These are phyloP conservation scores for Melolontha melolontha DNA, from an alignment of 2,888 invertebrate genomes.

Conservation along the genomic window DNA sequence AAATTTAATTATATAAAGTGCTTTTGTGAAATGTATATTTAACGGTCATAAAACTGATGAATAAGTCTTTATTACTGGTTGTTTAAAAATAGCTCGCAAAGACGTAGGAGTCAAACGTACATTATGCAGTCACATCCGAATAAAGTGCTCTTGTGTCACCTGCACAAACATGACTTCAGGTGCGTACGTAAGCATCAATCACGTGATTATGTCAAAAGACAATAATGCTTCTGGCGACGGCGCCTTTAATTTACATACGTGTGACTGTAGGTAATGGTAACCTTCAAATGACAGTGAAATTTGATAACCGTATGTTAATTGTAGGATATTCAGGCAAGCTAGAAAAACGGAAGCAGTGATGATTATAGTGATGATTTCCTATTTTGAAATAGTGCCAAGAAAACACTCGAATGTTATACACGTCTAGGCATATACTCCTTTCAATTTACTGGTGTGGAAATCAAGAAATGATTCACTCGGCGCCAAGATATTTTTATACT, in stretches of 20 bases:
- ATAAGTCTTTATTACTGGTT: neutral
- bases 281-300: slow-evolving; percentile 12
- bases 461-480: slow-evolving; percentile 41
- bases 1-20: neutral
- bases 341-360: slow-evolving; percentile 19
- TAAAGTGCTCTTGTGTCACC: neutral
- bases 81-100: neutral
- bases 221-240: neutral
- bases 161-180: slow-evolving; percentile 4
- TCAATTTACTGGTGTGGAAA: slow-evolving; percentile 33
- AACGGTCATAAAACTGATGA: neutral
- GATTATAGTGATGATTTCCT: slow-evolving; percentile 19
- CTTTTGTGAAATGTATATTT: neutral
- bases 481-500: slow-evolving; percentile 41
- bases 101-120: slow-evolving; percentile 1
- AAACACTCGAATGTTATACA: slow-evolving; percentile 1
- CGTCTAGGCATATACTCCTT: slow-evolving; percentile 22
- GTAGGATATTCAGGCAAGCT: neutral
- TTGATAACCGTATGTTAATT: slow-evolving; percentile 8
- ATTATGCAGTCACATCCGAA: slow-evolving; percentile 4
- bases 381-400: slow-evolving; percentile 37
- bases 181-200: neutral
- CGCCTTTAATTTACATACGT: slow-evolving; percentile 13
- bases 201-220: too few species aligned
- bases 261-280: neutral